Evolutionary conservation across 2,797 vertebrate genomes (phyloP).

Genomic region (Bovichtus diacanthus): DNA sequence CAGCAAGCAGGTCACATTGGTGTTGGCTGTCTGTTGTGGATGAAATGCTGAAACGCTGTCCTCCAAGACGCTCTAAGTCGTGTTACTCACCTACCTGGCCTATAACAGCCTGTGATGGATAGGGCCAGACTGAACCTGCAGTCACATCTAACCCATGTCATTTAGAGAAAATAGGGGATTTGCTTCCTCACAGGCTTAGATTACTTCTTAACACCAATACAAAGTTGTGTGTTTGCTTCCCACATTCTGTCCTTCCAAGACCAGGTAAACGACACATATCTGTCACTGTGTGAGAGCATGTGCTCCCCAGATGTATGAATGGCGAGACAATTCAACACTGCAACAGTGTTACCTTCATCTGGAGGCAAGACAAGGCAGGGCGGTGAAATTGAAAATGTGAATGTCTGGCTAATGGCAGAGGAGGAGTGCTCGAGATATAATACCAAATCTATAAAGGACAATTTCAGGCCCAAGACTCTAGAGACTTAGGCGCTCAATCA

Average conservation of each 20-base stretch:
- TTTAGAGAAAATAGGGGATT: slow-evolving; percentile 52
- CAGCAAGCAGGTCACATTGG: slow-evolving; percentile 82
- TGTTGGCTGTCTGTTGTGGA: slow-evolving; percentile 55
- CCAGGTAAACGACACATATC: slow-evolving; percentile 16
- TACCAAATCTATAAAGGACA: slow-evolving; percentile 81
- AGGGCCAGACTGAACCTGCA: slow-evolving; percentile 54
- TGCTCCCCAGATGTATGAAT: slow-evolving; percentile 35
- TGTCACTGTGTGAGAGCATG: slow-evolving; percentile 26
- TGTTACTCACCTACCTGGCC: slow-evolving; percentile 63
- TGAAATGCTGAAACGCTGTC: slow-evolving; percentile 73
- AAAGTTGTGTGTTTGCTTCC: slow-evolving; percentile 44
- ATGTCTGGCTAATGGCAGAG: slow-evolving; percentile 69
- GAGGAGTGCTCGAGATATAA: slow-evolving; percentile 72
- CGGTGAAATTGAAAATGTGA: slow-evolving; percentile 79
- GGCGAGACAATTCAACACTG: slow-evolving; percentile 42
- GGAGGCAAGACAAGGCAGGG: slow-evolving; percentile 63
- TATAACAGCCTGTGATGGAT: slow-evolving; percentile 64
- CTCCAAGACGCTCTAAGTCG: slow-evolving; percentile 53
- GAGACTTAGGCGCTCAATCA: slow-evolving; percentile 72
- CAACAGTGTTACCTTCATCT: slow-evolving; percentile 56
- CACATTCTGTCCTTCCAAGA: slow-evolving; percentile 9
- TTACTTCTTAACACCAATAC: slow-evolving; percentile 38
- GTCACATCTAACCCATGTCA: slow-evolving; percentile 32
- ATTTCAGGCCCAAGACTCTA: slow-evolving; percentile 75
- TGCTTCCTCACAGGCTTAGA: slow-evolving; percentile 22